phyloP scores from a whole-genome alignment of 2,113 vertebrate species.

The Hippoglossus stenolepis region DNA sequence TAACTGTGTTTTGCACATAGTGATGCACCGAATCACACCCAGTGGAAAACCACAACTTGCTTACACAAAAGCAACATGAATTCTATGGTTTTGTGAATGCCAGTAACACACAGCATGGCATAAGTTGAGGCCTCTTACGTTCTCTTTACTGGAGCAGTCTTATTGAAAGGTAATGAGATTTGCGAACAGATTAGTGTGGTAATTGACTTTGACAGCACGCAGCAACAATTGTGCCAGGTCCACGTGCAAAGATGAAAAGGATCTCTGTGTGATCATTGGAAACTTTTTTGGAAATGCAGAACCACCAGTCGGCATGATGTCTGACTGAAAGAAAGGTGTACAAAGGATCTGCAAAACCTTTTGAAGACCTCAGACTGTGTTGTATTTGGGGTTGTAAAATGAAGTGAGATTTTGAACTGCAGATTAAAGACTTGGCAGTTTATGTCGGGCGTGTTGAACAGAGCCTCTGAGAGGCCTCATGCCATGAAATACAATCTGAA shows the following conservation, averaged over 20 bases:
- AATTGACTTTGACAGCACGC: background rate
- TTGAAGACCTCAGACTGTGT: background rate
- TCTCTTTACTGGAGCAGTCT: background rate
- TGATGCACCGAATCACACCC: background rate
- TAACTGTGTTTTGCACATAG: conserved; percentile 6
- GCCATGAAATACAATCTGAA: conserved; percentile 8
- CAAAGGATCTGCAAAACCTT: background rate
- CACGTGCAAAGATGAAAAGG: background rate
- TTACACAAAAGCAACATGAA: background rate
- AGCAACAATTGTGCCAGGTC: background rate
- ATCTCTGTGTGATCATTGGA: too few species aligned
- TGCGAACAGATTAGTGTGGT: conserved; percentile 7
- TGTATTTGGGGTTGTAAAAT: background rate
- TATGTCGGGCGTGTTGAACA: background rate
- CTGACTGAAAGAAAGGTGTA: too few species aligned
- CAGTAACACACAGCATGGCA: background rate
- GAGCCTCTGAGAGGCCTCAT: background rate
- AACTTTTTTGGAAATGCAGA: background rate
- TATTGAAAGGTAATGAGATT: conserved; percentile 11
- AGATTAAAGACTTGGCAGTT: background rate
- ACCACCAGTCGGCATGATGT: background rate
- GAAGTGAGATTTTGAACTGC: conserved; percentile 6
- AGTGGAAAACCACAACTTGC: background rate
- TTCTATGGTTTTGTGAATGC: background rate
- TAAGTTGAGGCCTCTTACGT: background rate